phyloP scores from a whole-genome alignment of 2,888 invertebrate species.

The Crioceris asparagi region DNA sequence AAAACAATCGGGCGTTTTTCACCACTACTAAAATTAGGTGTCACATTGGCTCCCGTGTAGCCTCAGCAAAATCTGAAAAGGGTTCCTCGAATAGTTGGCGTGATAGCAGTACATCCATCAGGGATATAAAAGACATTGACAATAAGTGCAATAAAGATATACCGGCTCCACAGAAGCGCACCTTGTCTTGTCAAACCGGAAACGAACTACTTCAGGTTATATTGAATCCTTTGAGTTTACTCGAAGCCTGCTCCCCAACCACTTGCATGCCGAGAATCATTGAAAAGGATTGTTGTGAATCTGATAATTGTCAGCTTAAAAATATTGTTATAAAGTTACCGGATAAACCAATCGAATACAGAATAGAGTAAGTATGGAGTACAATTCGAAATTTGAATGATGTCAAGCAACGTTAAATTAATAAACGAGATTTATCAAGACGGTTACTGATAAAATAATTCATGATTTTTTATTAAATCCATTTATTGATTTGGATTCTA shows the following conservation, averaged over 20 bases:
- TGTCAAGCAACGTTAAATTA: too few species aligned
- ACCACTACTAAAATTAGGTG: slow-evolving; percentile 63
- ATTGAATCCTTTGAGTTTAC: slow-evolving; percentile 27
- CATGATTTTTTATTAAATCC: too few species aligned
- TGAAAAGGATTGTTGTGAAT: slow-evolving; percentile 32
- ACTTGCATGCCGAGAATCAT: slow-evolving; percentile 26
- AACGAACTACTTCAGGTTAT: slow-evolving; percentile 33
- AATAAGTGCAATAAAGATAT: slow-evolving; percentile 12
- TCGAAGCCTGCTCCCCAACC: slow-evolving; percentile 23
- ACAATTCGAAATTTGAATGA: too few species aligned
- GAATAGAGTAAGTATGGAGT: too few species aligned
- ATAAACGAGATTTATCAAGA: too few species aligned
- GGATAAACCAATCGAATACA: slow-evolving; percentile 16
- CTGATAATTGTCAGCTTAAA: slow-evolving; percentile 36
- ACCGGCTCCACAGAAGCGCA: slow-evolving; percentile 23
- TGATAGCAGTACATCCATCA: slow-evolving; percentile 24
- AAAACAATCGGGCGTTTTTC: slow-evolving; percentile 64
- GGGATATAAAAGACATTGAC: too few species aligned
- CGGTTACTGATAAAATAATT: too few species aligned
- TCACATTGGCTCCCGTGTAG: slow-evolving; percentile 49
- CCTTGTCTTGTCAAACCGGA: slow-evolving; percentile 38
- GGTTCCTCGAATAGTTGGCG: slow-evolving; percentile 32
- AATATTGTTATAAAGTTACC: slow-evolving; percentile 37
- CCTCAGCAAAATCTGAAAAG: slow-evolving; percentile 37
- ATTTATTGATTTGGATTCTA: too few species aligned